A percentile compares a stretch with the other conserved stretches of the same genome.
Evolutionary conservation across 2,797 vertebrate species (phyloP).

Genomic region (Tragopan temminckii): DNA sequence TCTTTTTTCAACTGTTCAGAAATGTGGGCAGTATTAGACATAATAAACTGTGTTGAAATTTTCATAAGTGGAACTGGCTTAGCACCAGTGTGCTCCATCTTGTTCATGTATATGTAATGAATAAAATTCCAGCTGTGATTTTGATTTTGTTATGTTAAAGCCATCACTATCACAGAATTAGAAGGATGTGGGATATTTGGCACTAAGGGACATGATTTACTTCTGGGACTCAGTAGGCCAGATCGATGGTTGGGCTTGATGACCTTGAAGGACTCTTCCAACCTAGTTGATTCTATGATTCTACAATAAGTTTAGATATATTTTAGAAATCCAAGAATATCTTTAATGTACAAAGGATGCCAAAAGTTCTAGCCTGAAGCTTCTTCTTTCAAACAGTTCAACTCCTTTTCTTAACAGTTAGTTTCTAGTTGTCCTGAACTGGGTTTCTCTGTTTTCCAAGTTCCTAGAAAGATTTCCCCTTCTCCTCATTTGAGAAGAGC

Average conservation of each 20-base stretch:
- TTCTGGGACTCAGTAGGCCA: not conserved
- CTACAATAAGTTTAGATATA: not conserved
- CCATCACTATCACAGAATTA: not conserved
- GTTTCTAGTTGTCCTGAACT: not conserved
- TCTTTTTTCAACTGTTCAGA: not conserved
- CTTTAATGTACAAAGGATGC: not conserved
- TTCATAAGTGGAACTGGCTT: not conserved
- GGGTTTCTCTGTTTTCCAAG: not conserved
- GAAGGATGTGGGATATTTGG: not conserved
- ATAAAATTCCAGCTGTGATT: not conserved
- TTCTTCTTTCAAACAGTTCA: not conserved
- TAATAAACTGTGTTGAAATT: not conserved
- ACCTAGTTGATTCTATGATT: not conserved
- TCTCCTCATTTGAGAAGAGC: not conserved
- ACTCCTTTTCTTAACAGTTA: not conserved
- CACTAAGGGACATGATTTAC: not conserved
- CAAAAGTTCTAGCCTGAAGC: not conserved
- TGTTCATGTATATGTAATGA: not conserved
- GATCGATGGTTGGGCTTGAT: not conserved
- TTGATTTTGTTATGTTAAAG: not conserved
- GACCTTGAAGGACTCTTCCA: not conserved
- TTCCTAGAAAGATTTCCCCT: not conserved
- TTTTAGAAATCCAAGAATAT: not conserved
- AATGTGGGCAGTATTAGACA: not conserved
- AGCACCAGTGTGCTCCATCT: not conserved